These are phyloP conservation scores for Strigops habroptila DNA, from an alignment of 2,113 vertebrate genomes.

Conservation along the genomic window DNA sequence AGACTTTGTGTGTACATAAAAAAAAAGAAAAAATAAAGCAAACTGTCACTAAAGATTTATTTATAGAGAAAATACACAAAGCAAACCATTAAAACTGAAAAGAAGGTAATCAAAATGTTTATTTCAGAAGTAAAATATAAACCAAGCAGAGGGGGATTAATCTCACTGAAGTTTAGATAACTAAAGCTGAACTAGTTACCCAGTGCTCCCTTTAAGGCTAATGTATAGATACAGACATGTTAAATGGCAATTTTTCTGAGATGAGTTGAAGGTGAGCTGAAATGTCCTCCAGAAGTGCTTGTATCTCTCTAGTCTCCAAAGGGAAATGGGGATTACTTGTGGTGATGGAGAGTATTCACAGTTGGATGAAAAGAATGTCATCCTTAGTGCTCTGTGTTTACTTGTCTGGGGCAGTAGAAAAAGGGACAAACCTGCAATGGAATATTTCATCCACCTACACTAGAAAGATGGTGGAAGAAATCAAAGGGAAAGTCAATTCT, in stretches of 20 bases:
- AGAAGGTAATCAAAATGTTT: neutral
- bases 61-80: neutral
- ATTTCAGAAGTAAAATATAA: neutral
- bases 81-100: neutral
- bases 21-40: too few species aligned
- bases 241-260: neutral
- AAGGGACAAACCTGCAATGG: neutral
- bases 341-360: neutral
- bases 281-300: neutral
- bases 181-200: neutral
- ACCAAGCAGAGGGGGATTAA: neutral
- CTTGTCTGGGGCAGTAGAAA: neutral
- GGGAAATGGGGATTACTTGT: neutral
- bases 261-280: neutral
- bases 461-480: neutral
- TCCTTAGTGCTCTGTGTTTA: neutral
- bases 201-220: neutral
- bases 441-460: neutral
- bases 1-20: neutral
- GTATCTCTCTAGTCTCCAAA: neutral
- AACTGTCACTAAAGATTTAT: neutral
- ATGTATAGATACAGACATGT: neutral
- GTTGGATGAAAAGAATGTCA: neutral
- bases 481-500: neutral
- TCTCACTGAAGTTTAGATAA: neutral